Conservation (phyloP, 2,113 vertebrate species). For the Hydropotes inermis region DNA sequence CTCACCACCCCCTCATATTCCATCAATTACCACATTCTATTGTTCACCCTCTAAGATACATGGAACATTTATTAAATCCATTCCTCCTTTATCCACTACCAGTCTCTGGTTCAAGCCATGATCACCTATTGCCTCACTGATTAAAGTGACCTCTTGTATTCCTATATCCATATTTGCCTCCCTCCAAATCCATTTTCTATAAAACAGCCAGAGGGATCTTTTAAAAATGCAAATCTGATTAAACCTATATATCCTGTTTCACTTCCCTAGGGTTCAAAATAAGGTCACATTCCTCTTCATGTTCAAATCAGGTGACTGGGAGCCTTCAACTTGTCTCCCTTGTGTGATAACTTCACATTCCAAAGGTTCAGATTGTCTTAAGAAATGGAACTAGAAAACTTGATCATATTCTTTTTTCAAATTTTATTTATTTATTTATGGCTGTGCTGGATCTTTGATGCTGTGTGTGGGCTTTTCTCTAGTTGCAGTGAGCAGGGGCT, state of each 20-base stretch:
- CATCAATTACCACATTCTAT: not conserved
- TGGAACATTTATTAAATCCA: not conserved
- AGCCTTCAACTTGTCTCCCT: constrained; percentile 33
- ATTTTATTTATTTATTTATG: not conserved
- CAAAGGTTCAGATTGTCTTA: constrained; percentile 58
- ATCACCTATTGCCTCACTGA: not conserved
- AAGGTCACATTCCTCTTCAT: constrained; percentile 65
- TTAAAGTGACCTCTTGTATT: not conserved
- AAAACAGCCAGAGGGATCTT: constrained; percentile 54
- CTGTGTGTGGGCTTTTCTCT: not conserved
- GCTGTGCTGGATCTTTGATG: not conserved
- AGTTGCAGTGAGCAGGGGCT: not conserved
- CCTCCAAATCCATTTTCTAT: constrained; percentile 44
- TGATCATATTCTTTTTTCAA: not conserved
- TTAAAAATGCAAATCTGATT: constrained; percentile 64
- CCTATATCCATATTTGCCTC: not conserved
- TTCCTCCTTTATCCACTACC: not conserved
- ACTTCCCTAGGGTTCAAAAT: constrained; percentile 59
- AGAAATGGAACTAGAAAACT: constrained; percentile 37
- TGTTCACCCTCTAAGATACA: not conserved
- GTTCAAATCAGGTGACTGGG: constrained; percentile 64
- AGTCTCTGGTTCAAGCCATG: not conserved
- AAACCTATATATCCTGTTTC: constrained; percentile 62
- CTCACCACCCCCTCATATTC: not conserved
- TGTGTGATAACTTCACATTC: constrained; percentile 58